Evolutionary conservation across 2,797 vertebrate genomes (phyloP).

Genomic region (Botia almorhae): DNA sequence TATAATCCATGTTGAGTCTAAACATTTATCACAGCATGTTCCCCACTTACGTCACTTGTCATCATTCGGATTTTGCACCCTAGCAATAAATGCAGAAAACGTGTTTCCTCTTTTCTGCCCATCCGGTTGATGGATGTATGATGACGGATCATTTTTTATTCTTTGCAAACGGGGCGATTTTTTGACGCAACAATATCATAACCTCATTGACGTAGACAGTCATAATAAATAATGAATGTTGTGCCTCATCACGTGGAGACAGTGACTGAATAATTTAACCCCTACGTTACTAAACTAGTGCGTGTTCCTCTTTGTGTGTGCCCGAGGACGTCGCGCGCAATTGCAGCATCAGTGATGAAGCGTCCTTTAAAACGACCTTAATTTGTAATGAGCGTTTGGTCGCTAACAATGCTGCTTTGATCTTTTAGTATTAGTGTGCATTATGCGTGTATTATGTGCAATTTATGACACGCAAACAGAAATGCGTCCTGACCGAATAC

Average conservation of each 20-base stretch:
- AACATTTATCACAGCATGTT: background rate
- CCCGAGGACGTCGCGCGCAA: conserved; percentile 8
- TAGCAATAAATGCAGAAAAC: background rate
- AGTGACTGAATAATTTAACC: conserved; percentile 77
- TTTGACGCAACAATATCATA: conserved; percentile 51
- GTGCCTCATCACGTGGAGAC: conserved; percentile 69
- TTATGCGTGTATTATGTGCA: conserved; percentile 1
- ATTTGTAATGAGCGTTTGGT: conserved; percentile 11
- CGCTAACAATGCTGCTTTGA: background rate
- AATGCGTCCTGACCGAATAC: conserved; percentile 49
- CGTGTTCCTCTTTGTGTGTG: conserved; percentile 13
- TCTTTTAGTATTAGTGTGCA: background rate
- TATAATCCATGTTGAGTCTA: background rate
- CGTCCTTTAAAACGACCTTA: conserved; percentile 19
- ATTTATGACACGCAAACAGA: conserved; percentile 50
- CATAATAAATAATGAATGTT: conserved; percentile 67
- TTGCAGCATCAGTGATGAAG: conserved; percentile 54
- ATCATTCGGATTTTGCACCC: conserved; percentile 4
- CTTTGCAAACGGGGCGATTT: conserved; percentile 26
- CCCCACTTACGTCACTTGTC: conserved; percentile 4
- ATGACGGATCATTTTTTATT: conserved; percentile 15
- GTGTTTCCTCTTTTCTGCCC: conserved; percentile 13
- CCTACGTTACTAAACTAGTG: conserved; percentile 70
- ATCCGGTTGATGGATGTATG: conserved; percentile 1
- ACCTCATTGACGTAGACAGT: conserved; percentile 56